Evolutionary conservation across 2,113 vertebrate genomes (phyloP).

Genomic region (Dicaeum eximium): DNA sequence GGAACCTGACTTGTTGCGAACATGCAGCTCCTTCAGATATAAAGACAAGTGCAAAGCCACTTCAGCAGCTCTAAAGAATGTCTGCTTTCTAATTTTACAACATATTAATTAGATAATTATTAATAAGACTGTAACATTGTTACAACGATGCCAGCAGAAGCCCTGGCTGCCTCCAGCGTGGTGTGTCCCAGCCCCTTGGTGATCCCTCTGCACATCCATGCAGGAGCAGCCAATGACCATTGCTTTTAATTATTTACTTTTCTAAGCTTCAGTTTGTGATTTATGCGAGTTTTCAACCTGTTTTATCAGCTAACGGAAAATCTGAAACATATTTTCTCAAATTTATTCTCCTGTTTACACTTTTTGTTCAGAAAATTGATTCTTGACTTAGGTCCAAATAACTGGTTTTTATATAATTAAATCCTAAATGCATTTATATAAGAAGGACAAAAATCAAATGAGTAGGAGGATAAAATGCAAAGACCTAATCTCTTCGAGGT

Average conservation of each 20-base stretch:
- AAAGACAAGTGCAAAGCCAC: neutral
- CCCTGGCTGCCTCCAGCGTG: neutral
- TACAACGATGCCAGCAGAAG: neutral
- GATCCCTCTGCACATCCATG: fast-evolving
- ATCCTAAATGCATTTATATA: neutral
- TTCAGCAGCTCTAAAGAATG: neutral
- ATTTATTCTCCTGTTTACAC: neutral
- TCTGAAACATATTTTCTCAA: neutral
- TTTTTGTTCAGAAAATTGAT: neutral
- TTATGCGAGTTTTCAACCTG: neutral
- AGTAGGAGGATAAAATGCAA: neutral
- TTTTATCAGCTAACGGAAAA: neutral
- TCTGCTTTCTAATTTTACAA: neutral
- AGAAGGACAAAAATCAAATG: neutral
- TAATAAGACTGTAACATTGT: neutral
- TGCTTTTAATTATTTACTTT: neutral
- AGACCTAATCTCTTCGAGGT: neutral
- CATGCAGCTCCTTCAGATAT: neutral
- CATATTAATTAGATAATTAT: neutral
- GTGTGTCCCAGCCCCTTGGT: neutral
- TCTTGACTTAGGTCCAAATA: neutral
- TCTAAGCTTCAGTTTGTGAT: neutral
- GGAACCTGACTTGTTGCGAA: neutral
- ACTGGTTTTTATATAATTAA: neutral
- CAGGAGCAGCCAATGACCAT: neutral